Evolutionary conservation across 2,113 vertebrate species (phyloP).

Genomic region (Nymphicus hollandicus): DNA sequence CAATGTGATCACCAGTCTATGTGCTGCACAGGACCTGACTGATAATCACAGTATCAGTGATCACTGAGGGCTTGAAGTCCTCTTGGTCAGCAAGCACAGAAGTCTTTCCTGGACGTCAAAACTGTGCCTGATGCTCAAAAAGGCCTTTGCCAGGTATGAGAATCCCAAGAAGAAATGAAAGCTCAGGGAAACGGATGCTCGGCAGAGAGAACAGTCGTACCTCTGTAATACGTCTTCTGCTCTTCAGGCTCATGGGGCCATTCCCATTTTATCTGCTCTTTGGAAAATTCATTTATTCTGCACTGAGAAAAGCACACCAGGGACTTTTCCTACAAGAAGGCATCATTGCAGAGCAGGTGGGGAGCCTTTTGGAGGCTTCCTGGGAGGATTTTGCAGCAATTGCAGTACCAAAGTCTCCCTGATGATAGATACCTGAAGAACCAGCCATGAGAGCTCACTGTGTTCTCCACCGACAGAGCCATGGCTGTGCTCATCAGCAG

Average conservation of each 20-base stretch:
- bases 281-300: neutral
- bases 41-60: accelerated
- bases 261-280: neutral
- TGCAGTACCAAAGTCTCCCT: neutral
- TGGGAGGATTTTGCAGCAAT: neutral
- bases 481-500: neutral
- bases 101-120: neutral
- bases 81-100: neutral
- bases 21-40: neutral
- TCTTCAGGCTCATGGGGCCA: neutral
- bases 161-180: neutral
- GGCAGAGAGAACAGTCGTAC: neutral
- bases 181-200: neutral
- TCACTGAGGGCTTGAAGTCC: neutral
- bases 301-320: neutral
- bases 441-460: accelerated
- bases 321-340: neutral
- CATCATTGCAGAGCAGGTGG: neutral
- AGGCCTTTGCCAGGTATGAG: neutral
- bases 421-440: neutral
- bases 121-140: neutral
- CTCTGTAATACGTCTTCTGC: neutral
- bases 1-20: neutral
- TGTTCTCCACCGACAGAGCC: neutral
- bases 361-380: neutral